Evolutionary conservation across 2,113 vertebrate species (phyloP).

Genomic region (Lynx canadensis): DNA sequence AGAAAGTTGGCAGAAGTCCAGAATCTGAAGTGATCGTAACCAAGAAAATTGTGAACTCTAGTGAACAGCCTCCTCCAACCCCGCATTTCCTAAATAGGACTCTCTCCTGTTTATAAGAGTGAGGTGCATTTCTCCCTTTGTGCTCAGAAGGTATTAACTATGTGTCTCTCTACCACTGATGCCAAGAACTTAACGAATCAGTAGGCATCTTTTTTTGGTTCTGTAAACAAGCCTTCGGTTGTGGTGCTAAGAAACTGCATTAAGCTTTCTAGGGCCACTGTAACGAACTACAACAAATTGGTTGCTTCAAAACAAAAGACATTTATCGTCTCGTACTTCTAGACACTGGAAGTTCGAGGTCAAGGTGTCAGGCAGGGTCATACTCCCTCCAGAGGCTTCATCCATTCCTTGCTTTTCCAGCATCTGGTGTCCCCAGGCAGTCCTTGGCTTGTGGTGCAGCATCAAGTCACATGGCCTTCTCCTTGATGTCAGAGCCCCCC

Average conservation of each 20-base stretch:
- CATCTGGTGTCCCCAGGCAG: background rate
- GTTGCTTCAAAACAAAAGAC: background rate
- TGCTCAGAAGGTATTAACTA: background rate
- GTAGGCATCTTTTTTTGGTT: background rate
- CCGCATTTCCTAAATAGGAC: background rate
- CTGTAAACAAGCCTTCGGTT: background rate
- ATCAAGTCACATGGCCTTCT: too few species aligned
- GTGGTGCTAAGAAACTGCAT: background rate
- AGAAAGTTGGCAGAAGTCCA: background rate
- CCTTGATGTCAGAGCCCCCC: background rate
- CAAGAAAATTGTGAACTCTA: background rate
- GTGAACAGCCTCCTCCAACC: background rate
- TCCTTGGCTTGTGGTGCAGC: background rate
- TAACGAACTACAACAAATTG: background rate
- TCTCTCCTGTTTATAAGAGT: background rate
- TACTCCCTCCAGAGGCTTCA: background rate
- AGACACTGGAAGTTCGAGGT: background rate
- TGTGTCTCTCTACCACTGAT: background rate
- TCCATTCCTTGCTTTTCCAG: background rate
- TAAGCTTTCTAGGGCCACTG: background rate
- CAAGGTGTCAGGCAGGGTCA: background rate
- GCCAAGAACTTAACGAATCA: background rate
- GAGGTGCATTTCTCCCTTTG: background rate
- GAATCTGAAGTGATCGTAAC: background rate
- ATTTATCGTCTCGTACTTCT: background rate